Evolutionary conservation across 2,888 invertebrate species (phyloP), one percentile per base, ranked within the genome.

Genomic region (Neoaliturus tenellus): DNA sequence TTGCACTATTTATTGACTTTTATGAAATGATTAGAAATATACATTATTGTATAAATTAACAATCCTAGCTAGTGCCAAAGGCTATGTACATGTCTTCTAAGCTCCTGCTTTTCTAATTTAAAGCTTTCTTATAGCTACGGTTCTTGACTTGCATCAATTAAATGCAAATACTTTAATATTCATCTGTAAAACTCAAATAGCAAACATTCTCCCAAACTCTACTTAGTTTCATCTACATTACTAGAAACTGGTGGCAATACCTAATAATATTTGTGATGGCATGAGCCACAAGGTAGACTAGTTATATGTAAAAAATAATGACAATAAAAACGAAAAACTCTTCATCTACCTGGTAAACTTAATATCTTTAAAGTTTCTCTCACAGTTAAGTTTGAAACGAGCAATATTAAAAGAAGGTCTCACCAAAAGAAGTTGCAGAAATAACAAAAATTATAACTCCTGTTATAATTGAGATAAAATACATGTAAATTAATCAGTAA

Each of bases 41-140:
- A 62, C 62, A 62, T 14, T 62, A 4, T 3, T 62, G 62, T 62
- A 62, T 62, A 31, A 62, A 28, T 62, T 62, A 62, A 62, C 62
- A 28, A 62, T 62, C 62, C 31, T 62, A 62, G 62, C 62, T 62
- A 62, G 31, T 62, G 62, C 62, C 62, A 62, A 62, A 62, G 62
- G 62, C 62, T 62, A 62, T 62, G 25, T 62, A 62, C 62, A 62
- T 31, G 31, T 62, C 31, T 31, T 62, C 62, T 62, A 39, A 69
- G 69, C 69, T 69, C 69, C 39, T 39, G 69, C 8, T 69, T 69
- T 69, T 35, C 39, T 69, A 69, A 8, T 23, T 69, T 69, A 69
- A 69, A 69, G 69, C 69, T 69, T 69, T 69, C 33, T 69, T 69
- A 69, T 69, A 69, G 69, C 69, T 69, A 39, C 20, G n/a, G 20